Base-by-base conservation (phyloP, 2,797 vertebrate species). In the Cynodonichthys magdalenae region DNA sequence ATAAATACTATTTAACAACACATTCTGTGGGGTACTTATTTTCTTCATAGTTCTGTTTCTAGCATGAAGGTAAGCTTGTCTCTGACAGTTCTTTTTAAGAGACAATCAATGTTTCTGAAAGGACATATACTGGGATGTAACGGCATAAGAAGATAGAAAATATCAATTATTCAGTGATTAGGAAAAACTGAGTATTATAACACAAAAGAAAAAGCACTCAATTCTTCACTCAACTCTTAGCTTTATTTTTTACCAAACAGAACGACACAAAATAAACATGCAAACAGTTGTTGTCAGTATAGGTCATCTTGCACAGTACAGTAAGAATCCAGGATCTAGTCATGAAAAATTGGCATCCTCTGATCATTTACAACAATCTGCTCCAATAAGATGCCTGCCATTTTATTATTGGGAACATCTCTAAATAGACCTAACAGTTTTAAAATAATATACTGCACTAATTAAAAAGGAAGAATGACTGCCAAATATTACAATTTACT, bases 331-430 rank as follows among this genome's bases (percentile, higher is more conserved):
- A 60, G 66, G 54, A 72, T 68, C 58, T 66, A 63, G 79, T 82
- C 76, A 86, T 71, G 87, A 84, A 79, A 90, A 82, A 69, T 66
- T 86, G 80, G 74, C 55, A 71, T 78, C 24, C 44, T 68, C 64
- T 54, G 66, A 81, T 82, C 83, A 84, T 80, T 88, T 61, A 75
- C 82, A 91, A 90, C 77, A 87, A 63, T 12, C 81, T 53, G 75
- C 82, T 90, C 81, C 80, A 87, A 73, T 83, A 77, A 66, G 72
- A 85, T 48, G 64, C 59, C 73, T 86, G 75, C 61, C 75, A 91
- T 79, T 90, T 92, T 87, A 90, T 90, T 89, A 85, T 66, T 71
- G 49, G 69, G 36, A 66, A 66, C 57, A 44, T 63, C 81, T 86
- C 77, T 78, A 66, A 81, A 84, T 61, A 45, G 14, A 3, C 68